Evolutionary conservation across 2,797 vertebrate genomes (phyloP), one percentile per base, ranked within the genome.

Genomic region (Neosalanx taihuensis): DNA sequence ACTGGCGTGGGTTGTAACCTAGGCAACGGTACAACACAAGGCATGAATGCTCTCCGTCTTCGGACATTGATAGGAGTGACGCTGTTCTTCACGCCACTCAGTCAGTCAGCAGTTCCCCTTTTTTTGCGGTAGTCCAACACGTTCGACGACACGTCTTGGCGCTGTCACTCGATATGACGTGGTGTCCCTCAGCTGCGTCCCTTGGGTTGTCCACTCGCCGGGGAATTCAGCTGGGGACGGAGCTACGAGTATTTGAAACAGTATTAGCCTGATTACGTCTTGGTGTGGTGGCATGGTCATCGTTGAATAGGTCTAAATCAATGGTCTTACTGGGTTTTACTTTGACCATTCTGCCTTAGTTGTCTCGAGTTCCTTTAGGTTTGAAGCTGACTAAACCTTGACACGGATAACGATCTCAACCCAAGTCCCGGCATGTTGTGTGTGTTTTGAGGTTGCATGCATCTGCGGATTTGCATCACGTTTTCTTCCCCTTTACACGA

Each of bases 381-480:
- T 17, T 56, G 17, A 1, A 56, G 17, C n/a, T 56, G 51, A 56
- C 15, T n/a, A 17, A 56, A 3, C 17, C 51, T 13, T 61, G 2
- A 15, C 59, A 61, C 30, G 4, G 23, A 26, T 13, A 13, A 29
- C 59, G 3, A 29, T 61, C 23, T 17, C 35, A 29, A 61, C 58
- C 17, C 35, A 29, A 59, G 57, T 7, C 37, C 23, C 49, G 33
- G 61, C 62, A 64, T 57, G 70, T 10, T 31, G 15, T 51, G 18
- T 69, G 15, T 41, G 69, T 46, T 53, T 56, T 56, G 51, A 7
- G 1, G 51, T 56, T 56, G 51, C 51, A 56, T 56, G 51, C 70
- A 72, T 72, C 46, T 29, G 3, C 51, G 57, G 51, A 20, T 65
- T 17, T 76, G 75, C 67, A 29, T 41, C 70, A 67, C 29, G 66